These are phyloP conservation scores for Volucella zonaria DNA, from an alignment of 2,888 invertebrate species.

Conservation along the genomic window DNA sequence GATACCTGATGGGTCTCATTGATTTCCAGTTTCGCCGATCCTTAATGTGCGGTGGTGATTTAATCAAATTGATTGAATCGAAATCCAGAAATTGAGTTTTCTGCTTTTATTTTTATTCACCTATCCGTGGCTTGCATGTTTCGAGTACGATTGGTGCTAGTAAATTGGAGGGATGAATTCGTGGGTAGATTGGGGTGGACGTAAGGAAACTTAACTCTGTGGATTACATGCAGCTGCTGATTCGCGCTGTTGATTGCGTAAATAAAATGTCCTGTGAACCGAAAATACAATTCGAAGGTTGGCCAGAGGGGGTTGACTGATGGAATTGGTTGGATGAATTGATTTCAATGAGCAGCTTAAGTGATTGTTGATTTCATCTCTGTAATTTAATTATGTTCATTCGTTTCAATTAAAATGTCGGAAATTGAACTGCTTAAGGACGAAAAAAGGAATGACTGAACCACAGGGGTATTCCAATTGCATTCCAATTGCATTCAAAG, in stretches of 20 bases:
- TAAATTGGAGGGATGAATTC: background rate
- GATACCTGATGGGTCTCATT: slow-evolving; percentile 2
- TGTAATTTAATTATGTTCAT: slow-evolving; percentile 51
- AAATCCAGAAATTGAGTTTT: slow-evolving; percentile 27
- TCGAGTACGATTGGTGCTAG: background rate
- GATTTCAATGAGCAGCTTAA: slow-evolving; percentile 53
- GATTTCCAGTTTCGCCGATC: background rate
- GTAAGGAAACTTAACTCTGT: background rate
- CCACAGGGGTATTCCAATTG: too few species aligned
- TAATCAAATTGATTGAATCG: slow-evolving; percentile 47
- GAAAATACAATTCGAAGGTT: slow-evolving; percentile 19
- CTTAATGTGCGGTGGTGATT: slow-evolving; percentile 14
- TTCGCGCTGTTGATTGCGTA: slow-evolving; percentile 41
- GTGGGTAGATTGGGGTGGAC: background rate
- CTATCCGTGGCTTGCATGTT: background rate
- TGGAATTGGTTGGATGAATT: slow-evolving; percentile 26
- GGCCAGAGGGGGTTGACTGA: background rate
- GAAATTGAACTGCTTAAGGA: background rate
- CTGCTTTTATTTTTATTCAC: background rate
- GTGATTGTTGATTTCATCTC: slow-evolving; percentile 51
- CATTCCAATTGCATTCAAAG: too few species aligned
- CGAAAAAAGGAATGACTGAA: background rate
- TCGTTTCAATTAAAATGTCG: slow-evolving; percentile 1
- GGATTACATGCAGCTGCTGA: slow-evolving; percentile 46
- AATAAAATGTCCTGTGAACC: slow-evolving; percentile 45